Base-by-base conservation (phyloP, 2,888 invertebrate species). In the Drosophila testacea region DNA sequence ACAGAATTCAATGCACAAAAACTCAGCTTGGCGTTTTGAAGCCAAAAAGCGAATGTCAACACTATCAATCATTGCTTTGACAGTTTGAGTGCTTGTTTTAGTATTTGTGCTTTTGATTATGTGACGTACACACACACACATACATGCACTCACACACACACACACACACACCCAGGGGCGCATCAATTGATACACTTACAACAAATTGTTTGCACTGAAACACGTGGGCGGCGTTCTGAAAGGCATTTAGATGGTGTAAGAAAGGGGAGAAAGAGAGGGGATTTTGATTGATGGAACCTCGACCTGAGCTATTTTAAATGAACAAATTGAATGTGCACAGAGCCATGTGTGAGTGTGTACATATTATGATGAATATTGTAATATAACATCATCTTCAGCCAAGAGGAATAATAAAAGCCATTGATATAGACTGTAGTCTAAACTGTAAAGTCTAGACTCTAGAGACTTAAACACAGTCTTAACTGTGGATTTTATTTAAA, bases 161-260 rank as follows among this genome's bases (percentile, higher is more conserved):
- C 16, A 52, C 48, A 52, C 32, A 47, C 16, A 52, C 44, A 56
- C 34, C 42, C 28, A 59, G 54, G 54, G 52, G 54, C 83, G 69
- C 75, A 81, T 80, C 90, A 90, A 85, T 88, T 90, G 90, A 87
- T 87, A 89, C 84, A 88, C 87, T 90, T 90, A 90, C 90, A 88
- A 90, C 90, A 84, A 83, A 88, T 83, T 89, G 83, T 83, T 89
- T 88, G 83, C 66, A 69, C 70, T 77, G 84, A 68, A 72, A 71
- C 73, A 86, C 78, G 66, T 83, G 67, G 84, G 68, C 60, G 66
- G 59, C 42, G 36, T 57, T 11, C 54, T 46, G 2, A 55, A 50
- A 50, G 60, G 34, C 34, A 28, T 9, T 30, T 39, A 16, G 28
- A 30, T 22, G 22, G 22, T 22, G 22, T 22, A 1, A n/a, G 38